A percentile compares a stretch with the other conserved stretches of the same genome.
These are phyloP conservation scores for Valencia hispanica DNA, from an alignment of 2,797 vertebrate genomes.

Conservation along the genomic window DNA sequence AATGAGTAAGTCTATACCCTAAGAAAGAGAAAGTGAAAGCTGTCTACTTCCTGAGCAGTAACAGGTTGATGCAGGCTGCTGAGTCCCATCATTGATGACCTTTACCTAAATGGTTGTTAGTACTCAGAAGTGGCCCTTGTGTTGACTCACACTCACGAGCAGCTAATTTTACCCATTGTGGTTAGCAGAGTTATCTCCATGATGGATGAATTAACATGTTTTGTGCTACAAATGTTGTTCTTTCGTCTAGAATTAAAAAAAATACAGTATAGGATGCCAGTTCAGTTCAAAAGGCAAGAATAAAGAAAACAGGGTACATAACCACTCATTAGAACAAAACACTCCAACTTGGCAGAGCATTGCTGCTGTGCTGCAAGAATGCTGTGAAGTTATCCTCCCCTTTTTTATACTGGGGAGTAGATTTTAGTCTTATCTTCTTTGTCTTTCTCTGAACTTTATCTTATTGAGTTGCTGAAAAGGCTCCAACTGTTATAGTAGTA, in stretches of 20 bases:
- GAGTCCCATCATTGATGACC: background rate
- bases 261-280: constrained; percentile 8
- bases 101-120: background rate
- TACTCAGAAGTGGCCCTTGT: background rate
- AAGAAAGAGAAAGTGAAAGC: background rate
- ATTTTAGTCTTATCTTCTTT: constrained; percentile 20
- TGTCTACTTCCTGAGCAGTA: background rate
- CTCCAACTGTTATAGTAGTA: constrained; percentile 13
- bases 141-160: background rate
- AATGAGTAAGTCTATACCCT: background rate
- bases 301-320: constrained; percentile 49
- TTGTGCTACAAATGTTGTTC: constrained; percentile 35
- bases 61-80: too few relatives aligned
- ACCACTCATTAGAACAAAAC: constrained; percentile 67
- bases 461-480: constrained; percentile 21
- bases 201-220: constrained; percentile 35
- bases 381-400: constrained; percentile 71
- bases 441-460: constrained; percentile 36
- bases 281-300: constrained; percentile 59
- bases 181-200: background rate
- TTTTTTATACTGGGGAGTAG: constrained; percentile 59
- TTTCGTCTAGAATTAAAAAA: constrained; percentile 53
- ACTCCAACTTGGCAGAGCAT: constrained; percentile 61
- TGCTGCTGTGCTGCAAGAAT: constrained; percentile 63
- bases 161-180: background rate